Evolutionary conservation across 35 echinoderm and acorn worm genomes (phyloP).

Genomic region (Nesometra sesokonis): DNA sequence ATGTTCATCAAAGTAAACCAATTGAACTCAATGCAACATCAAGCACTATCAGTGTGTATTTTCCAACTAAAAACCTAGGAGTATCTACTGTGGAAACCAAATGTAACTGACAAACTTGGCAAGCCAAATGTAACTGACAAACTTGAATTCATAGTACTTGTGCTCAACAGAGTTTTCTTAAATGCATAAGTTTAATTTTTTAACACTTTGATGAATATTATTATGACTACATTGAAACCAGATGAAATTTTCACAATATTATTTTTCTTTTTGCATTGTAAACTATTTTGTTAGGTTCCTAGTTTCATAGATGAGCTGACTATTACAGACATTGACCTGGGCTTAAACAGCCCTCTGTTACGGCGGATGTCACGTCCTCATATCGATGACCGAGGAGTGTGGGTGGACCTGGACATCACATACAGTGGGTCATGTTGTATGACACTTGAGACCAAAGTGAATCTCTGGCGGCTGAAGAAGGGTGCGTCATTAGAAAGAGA

Average conservation of each 20-base stretch:
- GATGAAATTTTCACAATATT: too few relatives aligned
- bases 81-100: too few relatives aligned
- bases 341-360: conserved; percentile 57
- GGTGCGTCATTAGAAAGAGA: conserved; percentile 43
- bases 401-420: conserved; percentile 85
- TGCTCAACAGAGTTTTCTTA: too few relatives aligned
- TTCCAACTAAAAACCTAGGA: too few relatives aligned
- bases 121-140: too few relatives aligned
- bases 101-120: too few relatives aligned
- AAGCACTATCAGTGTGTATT: too few relatives aligned
- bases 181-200: not conserved
- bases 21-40: too few relatives aligned
- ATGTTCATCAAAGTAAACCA: too few relatives aligned
- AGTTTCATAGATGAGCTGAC: conserved; percentile 81
- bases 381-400: conserved; percentile 57
- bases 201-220: not conserved
- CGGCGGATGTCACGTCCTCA: conserved; percentile 55
- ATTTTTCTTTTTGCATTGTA: too few relatives aligned
- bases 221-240: not conserved
- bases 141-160: too few relatives aligned
- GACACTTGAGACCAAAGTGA: conserved; percentile 84
- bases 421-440: conserved; percentile 89
- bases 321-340: conserved; percentile 96
- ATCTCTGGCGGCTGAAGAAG: conserved; percentile 68
- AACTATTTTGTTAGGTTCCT: conserved; percentile 46